Evolutionary conservation across 2,888 invertebrate species (phyloP).

Genomic region (Volucella zonaria): DNA sequence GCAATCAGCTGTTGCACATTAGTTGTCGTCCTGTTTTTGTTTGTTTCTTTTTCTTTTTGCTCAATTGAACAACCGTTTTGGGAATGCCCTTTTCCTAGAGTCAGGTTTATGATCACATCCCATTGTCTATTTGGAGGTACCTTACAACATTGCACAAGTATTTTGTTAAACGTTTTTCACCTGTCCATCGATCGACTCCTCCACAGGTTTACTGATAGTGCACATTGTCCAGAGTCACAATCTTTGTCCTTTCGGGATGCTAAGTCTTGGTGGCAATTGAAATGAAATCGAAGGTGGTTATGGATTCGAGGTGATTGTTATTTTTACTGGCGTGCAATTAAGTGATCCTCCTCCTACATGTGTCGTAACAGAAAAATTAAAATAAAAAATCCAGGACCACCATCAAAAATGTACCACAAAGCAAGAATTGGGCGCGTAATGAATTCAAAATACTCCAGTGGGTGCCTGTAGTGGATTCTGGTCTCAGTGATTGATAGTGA

Average conservation of each 20-base stretch:
- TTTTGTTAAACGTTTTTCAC: constrained; percentile 53
- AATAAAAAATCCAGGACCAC: constrained; percentile 42
- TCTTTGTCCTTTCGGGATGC: constrained; percentile 26
- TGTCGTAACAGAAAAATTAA: neutral
- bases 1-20: constrained; percentile 71
- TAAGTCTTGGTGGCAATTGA: neutral
- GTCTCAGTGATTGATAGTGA: constrained; percentile 48
- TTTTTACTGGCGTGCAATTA: constrained; percentile 43
- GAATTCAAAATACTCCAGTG: constrained; percentile 31
- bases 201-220: neutral
- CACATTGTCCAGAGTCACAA: neutral
- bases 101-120: constrained; percentile 54
- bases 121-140: constrained; percentile 29
- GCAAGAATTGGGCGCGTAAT: constrained; percentile 28
- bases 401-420: constrained; percentile 12
- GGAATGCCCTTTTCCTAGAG: constrained; percentile 48
- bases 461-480: neutral
- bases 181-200: constrained; percentile 29
- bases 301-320: constrained; percentile 47
- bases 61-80: constrained; percentile 28
- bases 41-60: constrained; percentile 44
- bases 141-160: constrained; percentile 50
- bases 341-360: constrained; percentile 37
- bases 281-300: constrained; percentile 51
- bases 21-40: constrained; percentile 1